Base-by-base conservation (phyloP, 2,797 vertebrate genomes). In the Vultur gryphus region DNA sequence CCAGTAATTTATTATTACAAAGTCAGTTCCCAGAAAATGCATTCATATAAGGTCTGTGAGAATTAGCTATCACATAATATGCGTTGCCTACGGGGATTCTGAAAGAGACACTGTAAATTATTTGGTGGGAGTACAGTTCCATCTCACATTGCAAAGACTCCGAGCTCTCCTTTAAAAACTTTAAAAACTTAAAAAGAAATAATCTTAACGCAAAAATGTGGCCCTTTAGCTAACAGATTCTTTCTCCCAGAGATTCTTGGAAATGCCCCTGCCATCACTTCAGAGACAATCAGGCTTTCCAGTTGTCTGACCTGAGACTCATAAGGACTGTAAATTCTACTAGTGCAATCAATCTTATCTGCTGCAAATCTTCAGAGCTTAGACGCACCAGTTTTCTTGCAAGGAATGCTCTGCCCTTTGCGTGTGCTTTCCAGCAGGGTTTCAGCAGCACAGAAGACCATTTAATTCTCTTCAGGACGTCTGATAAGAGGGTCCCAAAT, bases 21-120 rank as follows among this genome's bases (percentile, higher is more conserved):
- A 90, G 73, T 43, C 89, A 87, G 89, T 95, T 95, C 77, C 89
- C 93, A 96, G 92, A 78, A 93, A 93, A 92, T 4, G 10, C 58
- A 79, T 81, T 94, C 2, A 0, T 65, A 9, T 48, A 72, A 92
- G 78, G 62, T 82, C 92, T 90, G 79, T 86, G 89, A 96, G 87
- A 96, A 94, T 84, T 28, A 81, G 76, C 76, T 75, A 86, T 95
- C 87, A 14, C 33, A 52, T 26, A 86, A 62, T 78, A 72, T 0
- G 24, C 6, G 0, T 31, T 91, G 92, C 69, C 90, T 73, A 39
- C 0, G 0, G 79, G 69, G 73, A 90, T 81, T 94, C 59, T 79
- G 65, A 91, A 70, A 72, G 69, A 93, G 72, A 66, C 31, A 18
- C 70, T 84, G 59, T 87, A 79, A 92, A 92, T 96, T 91, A 92